Evolutionary conservation across 2,888 invertebrate genomes (phyloP).

Genomic region (Pyrochroa serraticornis): DNA sequence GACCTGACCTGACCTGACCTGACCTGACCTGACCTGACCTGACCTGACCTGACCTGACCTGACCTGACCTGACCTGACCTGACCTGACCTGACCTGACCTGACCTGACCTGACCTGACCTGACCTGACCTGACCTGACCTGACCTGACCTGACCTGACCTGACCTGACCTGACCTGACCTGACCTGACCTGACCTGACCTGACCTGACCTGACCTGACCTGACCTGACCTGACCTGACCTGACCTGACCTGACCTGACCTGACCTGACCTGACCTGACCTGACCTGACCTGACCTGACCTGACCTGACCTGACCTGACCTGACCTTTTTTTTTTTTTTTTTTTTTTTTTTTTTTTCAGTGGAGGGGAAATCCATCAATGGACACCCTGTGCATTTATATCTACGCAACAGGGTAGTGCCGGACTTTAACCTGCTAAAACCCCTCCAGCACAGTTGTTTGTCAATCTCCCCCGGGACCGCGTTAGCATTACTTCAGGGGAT

Average conservation of each 20-base stretch:
- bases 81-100: constrained; percentile 8
- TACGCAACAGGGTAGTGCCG: no score
- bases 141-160: constrained; percentile 8
- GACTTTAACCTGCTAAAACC: no score
- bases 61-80: constrained; percentile 8
- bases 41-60: constrained; percentile 8
- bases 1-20: constrained; percentile 17
- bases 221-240: constrained; percentile 18
- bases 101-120: constrained; percentile 8
- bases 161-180: constrained; percentile 8
- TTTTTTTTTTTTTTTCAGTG: no score
- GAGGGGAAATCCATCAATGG: no score
- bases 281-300: constrained; percentile 22
- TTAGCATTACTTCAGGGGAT: no score
- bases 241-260: constrained; percentile 22
- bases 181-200: constrained; percentile 8
- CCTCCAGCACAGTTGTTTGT: no score
- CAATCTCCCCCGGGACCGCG: no score
- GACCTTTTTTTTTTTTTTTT: constrained; percentile 15
- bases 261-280: constrained; percentile 22
- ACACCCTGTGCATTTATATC: no score
- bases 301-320: constrained; percentile 20
- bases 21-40: constrained; percentile 10
- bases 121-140: constrained; percentile 8
- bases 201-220: constrained; percentile 8